Percentiles rank a stretch among this genome's conserved stretches.
Conservation (phyloP, 92 coral and sea anemone species). For the Epizoanthus ramosus region DNA sequence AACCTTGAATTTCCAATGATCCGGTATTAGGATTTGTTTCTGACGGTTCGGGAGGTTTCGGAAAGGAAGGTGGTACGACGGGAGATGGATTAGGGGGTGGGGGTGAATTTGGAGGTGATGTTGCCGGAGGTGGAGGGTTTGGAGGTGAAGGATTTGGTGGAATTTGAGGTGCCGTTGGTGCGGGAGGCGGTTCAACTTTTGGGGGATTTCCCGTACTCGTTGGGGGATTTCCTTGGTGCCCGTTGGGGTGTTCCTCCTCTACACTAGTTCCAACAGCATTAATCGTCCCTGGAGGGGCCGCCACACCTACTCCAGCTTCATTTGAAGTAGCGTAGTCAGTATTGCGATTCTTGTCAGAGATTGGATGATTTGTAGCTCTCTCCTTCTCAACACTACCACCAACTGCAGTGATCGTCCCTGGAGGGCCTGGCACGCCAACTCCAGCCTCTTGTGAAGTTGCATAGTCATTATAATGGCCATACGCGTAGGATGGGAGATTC, state of each 20-base stretch:
- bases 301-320: constrained; percentile 52
- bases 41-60: not conserved
- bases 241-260: constrained; percentile 31
- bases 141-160: not conserved
- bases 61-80: not conserved
- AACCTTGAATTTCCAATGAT: constrained; percentile 4
- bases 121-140: not conserved
- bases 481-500: not conserved
- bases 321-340: constrained; percentile 30
- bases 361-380: not conserved
- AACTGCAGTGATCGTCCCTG: constrained; percentile 16
- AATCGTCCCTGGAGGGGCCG: constrained; percentile 67
- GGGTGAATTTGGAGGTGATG: not conserved
- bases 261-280: constrained; percentile 62
- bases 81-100: constrained; percentile 9
- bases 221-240: not conserved
- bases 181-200: not conserved
- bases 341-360: not conserved
- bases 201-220: not conserved
- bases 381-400: constrained; percentile 10
- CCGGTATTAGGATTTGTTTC: not conserved
- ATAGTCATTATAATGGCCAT: not conserved
- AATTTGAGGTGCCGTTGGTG: not conserved
- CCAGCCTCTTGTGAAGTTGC: constrained; percentile 48
- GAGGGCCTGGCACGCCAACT: not conserved